These are phyloP conservation scores for Tolmerus cingulatus DNA, from an alignment of 2,888 invertebrate genomes.

Conservation along the genomic window DNA sequence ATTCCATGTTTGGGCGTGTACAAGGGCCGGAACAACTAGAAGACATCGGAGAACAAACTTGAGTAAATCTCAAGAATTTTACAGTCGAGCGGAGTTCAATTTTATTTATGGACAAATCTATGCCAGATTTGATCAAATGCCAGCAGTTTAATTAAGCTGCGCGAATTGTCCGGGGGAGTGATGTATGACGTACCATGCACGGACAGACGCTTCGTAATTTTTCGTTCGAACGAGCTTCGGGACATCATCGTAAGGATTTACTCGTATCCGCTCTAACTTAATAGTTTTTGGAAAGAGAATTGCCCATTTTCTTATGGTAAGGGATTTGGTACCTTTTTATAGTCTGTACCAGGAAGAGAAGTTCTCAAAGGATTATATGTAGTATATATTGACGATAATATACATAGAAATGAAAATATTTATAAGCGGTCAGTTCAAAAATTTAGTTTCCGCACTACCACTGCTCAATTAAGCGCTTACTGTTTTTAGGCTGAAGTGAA, in stretches of 20 bases:
- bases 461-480: too few species aligned
- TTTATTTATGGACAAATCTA: constrained; percentile 36
- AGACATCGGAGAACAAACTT: neutral
- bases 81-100: constrained; percentile 31
- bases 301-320: neutral
- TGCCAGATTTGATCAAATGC: constrained; percentile 41
- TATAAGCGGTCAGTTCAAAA: too few species aligned
- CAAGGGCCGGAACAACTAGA: constrained; percentile 16
- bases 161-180: neutral
- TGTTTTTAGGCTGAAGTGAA: too few species aligned
- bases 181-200: neutral
- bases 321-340: neutral
- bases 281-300: neutral
- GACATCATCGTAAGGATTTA: neutral
- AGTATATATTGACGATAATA: neutral
- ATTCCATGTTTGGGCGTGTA: constrained; percentile 30
- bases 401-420: neutral
- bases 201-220: neutral
- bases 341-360: neutral
- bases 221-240: neutral
- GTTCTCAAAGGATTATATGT: neutral
- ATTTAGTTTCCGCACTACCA: too few species aligned
- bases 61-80: constrained; percentile 38
- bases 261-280: neutral
- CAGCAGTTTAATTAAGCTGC: constrained; percentile 38